Conservation (phyloP, 2,888 invertebrate genomes). For the Callosobruchus maculatus region DNA sequence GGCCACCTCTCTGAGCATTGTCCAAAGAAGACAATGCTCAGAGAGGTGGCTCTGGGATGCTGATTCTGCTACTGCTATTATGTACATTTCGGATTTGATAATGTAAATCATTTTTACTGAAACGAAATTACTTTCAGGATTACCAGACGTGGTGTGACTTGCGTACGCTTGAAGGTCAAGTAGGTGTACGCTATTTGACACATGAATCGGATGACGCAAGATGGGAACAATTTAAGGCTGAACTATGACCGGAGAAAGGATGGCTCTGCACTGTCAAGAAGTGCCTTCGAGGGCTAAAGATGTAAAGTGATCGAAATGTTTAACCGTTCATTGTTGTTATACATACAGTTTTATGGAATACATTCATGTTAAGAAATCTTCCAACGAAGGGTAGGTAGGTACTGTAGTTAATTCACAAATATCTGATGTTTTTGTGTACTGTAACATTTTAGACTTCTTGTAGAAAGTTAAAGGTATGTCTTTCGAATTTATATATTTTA, state of each 20-base stretch:
- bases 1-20: too few species aligned
- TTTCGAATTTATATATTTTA: neutral
- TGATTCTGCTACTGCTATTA: too few species aligned
- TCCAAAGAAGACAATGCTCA: too few species aligned
- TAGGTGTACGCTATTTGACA: slow-evolving; percentile 77
- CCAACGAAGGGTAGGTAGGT: neutral
- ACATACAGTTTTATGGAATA: neutral
- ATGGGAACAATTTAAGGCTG: slow-evolving; percentile 59
- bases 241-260: slow-evolving; percentile 50
- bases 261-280: slow-evolving; percentile 51
- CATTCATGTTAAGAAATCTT: neutral
- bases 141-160: slow-evolving; percentile 94
- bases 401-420: neutral
- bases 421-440: neutral
- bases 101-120: too few species aligned
- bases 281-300: slow-evolving; percentile 45
- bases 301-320: slow-evolving; percentile 21
- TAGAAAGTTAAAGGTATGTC: neutral
- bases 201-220: slow-evolving; percentile 92
- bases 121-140: slow-evolving; percentile 54
- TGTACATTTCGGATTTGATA: too few species aligned
- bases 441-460: neutral
- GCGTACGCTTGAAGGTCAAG: slow-evolving; percentile 74
- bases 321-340: neutral
- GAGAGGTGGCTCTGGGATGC: too few species aligned